These are phyloP conservation scores for Smittia sp. DNA, from an alignment of 2,888 invertebrate genomes.

Conservation along the genomic window DNA sequence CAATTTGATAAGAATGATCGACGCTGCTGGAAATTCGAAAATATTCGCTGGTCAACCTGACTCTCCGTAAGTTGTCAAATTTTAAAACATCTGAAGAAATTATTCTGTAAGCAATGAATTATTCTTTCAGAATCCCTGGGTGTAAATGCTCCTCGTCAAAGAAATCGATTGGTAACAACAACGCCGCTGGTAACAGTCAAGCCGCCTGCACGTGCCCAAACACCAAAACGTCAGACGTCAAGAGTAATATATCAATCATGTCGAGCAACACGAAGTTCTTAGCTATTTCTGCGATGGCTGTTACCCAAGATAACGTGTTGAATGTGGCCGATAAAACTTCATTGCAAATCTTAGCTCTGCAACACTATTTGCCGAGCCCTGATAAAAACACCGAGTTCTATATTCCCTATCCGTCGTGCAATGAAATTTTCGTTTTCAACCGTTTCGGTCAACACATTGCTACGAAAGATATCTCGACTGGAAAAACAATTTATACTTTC, in stretches of 20 bases:
- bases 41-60: constrained; percentile 89
- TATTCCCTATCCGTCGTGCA: constrained; percentile 88
- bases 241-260: constrained; percentile 72
- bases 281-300: constrained; percentile 83
- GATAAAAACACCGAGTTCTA: constrained; percentile 89
- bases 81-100: neutral
- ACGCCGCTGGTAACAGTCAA: neutral
- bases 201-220: constrained; percentile 12
- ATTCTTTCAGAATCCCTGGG: neutral
- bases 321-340: constrained; percentile 94
- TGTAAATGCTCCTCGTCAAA: constrained; percentile 32
- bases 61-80: constrained; percentile 38
- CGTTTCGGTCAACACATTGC: constrained; percentile 94
- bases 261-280: constrained; percentile 89
- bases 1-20: constrained; percentile 79
- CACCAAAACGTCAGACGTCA: constrained; percentile 52
- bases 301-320: constrained; percentile 92
- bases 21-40: constrained; percentile 84
- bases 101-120: neutral
- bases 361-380: constrained; percentile 82
- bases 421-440: constrained; percentile 91
- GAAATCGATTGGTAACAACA: constrained; percentile 6
- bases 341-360: constrained; percentile 77
- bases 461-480: constrained; percentile 93
- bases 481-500: constrained; percentile 91